phyloP scores from a whole-genome alignment of 2,797 vertebrate genomes.

The Champsocephalus gunnari region DNA sequence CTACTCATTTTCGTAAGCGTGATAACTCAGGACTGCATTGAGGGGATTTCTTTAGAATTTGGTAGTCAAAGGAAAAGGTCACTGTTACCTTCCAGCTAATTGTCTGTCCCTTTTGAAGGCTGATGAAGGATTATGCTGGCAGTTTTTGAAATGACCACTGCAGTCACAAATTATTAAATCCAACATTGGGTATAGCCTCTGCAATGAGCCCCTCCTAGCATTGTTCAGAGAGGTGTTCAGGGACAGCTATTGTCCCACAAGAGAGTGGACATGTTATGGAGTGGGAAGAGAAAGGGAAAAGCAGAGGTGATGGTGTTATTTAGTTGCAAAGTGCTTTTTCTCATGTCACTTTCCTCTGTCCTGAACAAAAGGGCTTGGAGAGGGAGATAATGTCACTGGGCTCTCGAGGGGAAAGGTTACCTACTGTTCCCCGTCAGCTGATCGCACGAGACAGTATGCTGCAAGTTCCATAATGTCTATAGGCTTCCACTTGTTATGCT shows the following conservation, averaged over 20 bases:
- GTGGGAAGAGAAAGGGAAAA: conserved; percentile 35
- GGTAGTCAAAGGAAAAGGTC: too few species aligned
- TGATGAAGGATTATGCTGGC: background rate
- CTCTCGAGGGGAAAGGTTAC: conserved; percentile 77
- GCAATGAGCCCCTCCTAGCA: conserved; percentile 27
- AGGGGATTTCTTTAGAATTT: too few species aligned
- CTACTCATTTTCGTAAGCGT: too few species aligned
- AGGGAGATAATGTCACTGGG: conserved; percentile 65
- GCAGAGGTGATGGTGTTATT: conserved; percentile 47
- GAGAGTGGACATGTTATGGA: conserved; percentile 38
- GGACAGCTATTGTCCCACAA: conserved; percentile 58
- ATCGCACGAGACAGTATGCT: conserved; percentile 62
- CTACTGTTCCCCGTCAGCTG: conserved; percentile 62
- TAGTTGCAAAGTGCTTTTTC: conserved; percentile 68
- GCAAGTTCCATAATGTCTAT: conserved; percentile 44
- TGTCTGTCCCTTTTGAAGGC: conserved; percentile 36
- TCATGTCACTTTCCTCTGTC: conserved; percentile 52
- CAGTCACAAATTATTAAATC: conserved; percentile 9
- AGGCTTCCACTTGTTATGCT: conserved; percentile 56
- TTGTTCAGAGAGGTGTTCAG: conserved; percentile 29
- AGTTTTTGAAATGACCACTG: conserved; percentile 15
- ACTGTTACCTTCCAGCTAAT: conserved; percentile 15
- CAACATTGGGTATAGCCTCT: conserved; percentile 13
- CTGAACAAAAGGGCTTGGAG: conserved; percentile 66
- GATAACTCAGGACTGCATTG: too few species aligned